Percentiles rank a stretch among this genome's conserved stretches.
These are phyloP conservation scores for Girardinichthys multiradiatus DNA, from an alignment of 2,113 vertebrate species.

Conservation along the genomic window DNA sequence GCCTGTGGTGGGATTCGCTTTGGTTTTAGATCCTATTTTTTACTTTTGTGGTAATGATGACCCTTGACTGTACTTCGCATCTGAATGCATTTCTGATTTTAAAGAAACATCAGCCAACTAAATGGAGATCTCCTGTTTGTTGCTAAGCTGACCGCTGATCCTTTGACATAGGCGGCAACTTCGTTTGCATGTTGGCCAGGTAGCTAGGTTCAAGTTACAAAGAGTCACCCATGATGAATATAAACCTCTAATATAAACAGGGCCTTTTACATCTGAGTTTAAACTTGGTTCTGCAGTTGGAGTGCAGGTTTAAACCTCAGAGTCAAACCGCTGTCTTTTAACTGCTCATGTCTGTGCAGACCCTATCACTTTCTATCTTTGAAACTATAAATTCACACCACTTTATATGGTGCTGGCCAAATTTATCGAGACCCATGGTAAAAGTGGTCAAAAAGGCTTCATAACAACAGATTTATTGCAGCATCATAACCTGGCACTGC, in stretches of 20 bases:
- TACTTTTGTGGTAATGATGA: no score
- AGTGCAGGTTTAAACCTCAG: not conserved
- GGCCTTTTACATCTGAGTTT: slow-evolving; percentile 5
- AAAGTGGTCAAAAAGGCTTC: no score
- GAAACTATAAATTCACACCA: no score
- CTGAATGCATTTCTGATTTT: no score
- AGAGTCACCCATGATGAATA: not conserved
- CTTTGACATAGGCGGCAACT: not conserved
- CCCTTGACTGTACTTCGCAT: no score
- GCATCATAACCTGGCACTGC: no score
- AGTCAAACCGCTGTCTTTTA: slow-evolving; percentile 21
- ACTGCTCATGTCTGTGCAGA: slow-evolving; percentile 1
- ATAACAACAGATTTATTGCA: no score
- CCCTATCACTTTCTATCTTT: slow-evolving; percentile 6
- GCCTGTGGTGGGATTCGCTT: not conserved
- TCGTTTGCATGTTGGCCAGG: not conserved
- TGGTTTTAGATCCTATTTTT: no score
- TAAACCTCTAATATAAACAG: not conserved
- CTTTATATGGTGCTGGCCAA: no score
- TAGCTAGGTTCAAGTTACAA: not conserved
- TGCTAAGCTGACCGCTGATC: not conserved
- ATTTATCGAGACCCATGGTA: no score
- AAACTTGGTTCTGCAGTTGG: slow-evolving; percentile 1
- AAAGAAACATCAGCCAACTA: no score
- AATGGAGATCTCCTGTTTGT: not conserved